Percentiles rank a stretch among this genome's conserved stretches.
Conservation (phyloP, 37 sponge, comb jelly and placozoan species). For the Cliona cf. orientalis region DNA sequence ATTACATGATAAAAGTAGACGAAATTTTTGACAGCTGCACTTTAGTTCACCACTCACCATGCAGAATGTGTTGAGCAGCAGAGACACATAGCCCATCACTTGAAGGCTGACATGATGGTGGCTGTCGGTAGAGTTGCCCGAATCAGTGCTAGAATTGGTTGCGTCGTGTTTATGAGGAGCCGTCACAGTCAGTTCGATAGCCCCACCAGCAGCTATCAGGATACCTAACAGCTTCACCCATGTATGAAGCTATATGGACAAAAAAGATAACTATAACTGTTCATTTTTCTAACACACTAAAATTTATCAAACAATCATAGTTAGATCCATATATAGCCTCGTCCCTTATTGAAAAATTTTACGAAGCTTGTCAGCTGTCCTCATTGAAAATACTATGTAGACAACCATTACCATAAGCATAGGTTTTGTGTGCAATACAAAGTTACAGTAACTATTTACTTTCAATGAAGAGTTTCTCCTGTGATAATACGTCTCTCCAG, state of each 20-base stretch:
- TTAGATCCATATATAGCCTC: not conserved
- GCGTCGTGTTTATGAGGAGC: not conserved
- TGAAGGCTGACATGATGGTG: not conserved
- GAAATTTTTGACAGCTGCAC: not conserved
- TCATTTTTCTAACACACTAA: not conserved
- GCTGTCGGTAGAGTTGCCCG: not conserved
- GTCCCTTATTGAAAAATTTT: no score
- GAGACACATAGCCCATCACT: not conserved
- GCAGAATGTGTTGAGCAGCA: not conserved
- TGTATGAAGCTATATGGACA: constrained; percentile 9
- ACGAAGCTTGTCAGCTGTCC: no score
- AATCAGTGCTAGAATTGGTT: no score
- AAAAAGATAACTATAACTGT: not conserved
- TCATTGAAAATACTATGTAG: no score
- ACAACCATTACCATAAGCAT: no score
- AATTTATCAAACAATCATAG: not conserved
- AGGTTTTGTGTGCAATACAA: no score
- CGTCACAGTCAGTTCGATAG: constrained; percentile 9
- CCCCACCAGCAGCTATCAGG: constrained; percentile 45
- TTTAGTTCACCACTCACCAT: not conserved
- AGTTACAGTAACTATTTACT: no score
- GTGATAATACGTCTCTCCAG: no score
- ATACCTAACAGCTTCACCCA: constrained; percentile 68
- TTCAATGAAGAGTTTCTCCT: no score
- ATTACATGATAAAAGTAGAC: not conserved